Evolutionary conservation across 2,797 vertebrate genomes (phyloP).

Genomic region (Macropodus opercularis): DNA sequence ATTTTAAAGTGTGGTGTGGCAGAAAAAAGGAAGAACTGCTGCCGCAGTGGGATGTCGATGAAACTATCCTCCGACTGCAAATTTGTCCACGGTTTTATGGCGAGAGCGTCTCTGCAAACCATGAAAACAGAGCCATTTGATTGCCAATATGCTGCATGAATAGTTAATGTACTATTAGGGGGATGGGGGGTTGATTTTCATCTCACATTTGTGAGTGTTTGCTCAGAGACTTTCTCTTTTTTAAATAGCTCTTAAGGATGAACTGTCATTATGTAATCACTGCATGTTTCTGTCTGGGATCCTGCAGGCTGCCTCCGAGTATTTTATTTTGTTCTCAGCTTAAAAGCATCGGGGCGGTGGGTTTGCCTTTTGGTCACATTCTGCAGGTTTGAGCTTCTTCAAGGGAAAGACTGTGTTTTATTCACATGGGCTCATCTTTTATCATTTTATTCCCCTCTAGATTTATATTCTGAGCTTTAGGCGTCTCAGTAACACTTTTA

Average conservation of each 20-base stretch:
- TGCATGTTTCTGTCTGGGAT: constrained; percentile 38
- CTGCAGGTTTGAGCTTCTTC: constrained; percentile 30
- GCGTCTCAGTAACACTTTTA: constrained; percentile 28
- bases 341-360: constrained; percentile 21
- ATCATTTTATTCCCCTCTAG: constrained; percentile 12
- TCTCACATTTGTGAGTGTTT: constrained; percentile 57
- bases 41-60: constrained; percentile 10
- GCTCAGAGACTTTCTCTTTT: constrained; percentile 56
- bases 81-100: constrained; percentile 24
- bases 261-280: constrained; percentile 66
- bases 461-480: constrained; percentile 42
- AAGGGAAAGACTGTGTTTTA: constrained; percentile 30
- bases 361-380: constrained; percentile 48
- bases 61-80: constrained; percentile 16
- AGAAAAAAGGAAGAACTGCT: not conserved
- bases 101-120: constrained; percentile 38
- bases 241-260: constrained; percentile 65
- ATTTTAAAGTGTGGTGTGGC: not conserved
- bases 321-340: constrained; percentile 49
- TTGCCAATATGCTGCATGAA: constrained; percentile 68
- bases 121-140: constrained; percentile 47
- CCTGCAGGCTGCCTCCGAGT: constrained; percentile 57
- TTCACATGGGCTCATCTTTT: constrained; percentile 44
- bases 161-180: constrained; percentile 64
- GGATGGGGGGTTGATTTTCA: constrained; percentile 38